These are phyloP conservation scores for Haliclystus octoradiatus DNA, from an alignment of 30 jellyfish, hydroid and myxozoan genomes.

Conservation along the genomic window DNA sequence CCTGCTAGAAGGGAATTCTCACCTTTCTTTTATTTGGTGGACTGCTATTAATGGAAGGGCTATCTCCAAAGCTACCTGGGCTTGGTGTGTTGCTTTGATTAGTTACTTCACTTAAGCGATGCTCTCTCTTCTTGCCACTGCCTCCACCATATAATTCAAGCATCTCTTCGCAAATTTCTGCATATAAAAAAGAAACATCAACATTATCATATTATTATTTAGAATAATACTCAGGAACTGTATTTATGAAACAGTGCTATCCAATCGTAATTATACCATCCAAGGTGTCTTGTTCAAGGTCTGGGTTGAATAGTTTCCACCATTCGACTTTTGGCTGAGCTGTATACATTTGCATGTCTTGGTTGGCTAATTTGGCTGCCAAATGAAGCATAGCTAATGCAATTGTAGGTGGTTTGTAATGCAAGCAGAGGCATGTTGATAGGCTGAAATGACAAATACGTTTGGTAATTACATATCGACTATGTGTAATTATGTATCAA, in stretches of 20 bases:
- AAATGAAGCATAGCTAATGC: constrained; percentile 75
- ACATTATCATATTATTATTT: background rate
- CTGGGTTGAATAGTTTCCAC: constrained; percentile 83
- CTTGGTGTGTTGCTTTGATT: background rate
- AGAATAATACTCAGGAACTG: background rate
- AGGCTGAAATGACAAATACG: constrained; percentile 52
- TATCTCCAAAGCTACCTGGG: background rate
- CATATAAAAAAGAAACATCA: background rate
- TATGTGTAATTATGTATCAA: too few relatives aligned
- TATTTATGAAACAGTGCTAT: background rate
- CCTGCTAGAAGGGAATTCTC: too few relatives aligned
- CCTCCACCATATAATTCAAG: constrained; percentile 72
- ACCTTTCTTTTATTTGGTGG: background rate
- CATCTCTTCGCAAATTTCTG: constrained; percentile 88
- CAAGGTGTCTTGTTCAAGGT: constrained; percentile 51
- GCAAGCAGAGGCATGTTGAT: constrained; percentile 76
- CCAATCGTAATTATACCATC: constrained; percentile 46
- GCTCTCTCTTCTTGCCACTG: constrained; percentile 20
- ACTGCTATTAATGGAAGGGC: background rate
- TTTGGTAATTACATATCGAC: too few relatives aligned
- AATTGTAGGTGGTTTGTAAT: constrained; percentile 60
- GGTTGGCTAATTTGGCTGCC: constrained; percentile 86
- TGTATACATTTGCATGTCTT: constrained; percentile 63
- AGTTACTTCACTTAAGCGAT: background rate
- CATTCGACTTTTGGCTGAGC: constrained; percentile 76